These are phyloP conservation scores for Tyria jacobaeae DNA, from an alignment of 2,888 invertebrate genomes.

Conservation along the genomic window DNA sequence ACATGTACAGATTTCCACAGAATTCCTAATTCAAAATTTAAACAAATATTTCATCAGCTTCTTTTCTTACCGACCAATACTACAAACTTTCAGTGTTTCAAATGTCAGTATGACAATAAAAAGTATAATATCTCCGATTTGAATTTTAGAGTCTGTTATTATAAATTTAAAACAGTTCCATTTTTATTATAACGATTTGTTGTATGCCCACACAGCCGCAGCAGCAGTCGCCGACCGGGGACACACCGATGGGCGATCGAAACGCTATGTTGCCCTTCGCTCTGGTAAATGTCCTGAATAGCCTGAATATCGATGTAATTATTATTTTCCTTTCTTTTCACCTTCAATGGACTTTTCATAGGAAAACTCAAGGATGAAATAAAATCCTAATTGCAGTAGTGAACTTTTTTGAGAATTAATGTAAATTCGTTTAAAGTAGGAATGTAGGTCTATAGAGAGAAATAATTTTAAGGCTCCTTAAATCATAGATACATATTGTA, in stretches of 20 bases:
- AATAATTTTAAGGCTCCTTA: no score
- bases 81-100: no score
- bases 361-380: conserved; percentile 55
- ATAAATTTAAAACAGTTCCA: background rate
- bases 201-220: conserved; percentile 70
- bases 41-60: no score
- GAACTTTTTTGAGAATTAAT: no score
- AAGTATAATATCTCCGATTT: background rate
- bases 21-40: no score
- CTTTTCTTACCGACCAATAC: no score
- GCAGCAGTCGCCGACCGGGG: conserved; percentile 80
- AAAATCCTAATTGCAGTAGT: background rate
- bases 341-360: conserved; percentile 39
- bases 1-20: no score
- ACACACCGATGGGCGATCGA: conserved; percentile 74
- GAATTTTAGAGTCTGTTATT: background rate
- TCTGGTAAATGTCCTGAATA: conserved; percentile 86
- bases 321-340: conserved; percentile 61
- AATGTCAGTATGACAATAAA: no score
- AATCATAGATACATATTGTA: no score
- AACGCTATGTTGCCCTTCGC: conserved; percentile 83
- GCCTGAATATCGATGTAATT: conserved; percentile 85
- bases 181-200: conserved; percentile 25
- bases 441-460: no score
- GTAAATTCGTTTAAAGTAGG: no score